Conservation (phyloP, 2,888 invertebrate species). For the Corythucha ciliata region DNA sequence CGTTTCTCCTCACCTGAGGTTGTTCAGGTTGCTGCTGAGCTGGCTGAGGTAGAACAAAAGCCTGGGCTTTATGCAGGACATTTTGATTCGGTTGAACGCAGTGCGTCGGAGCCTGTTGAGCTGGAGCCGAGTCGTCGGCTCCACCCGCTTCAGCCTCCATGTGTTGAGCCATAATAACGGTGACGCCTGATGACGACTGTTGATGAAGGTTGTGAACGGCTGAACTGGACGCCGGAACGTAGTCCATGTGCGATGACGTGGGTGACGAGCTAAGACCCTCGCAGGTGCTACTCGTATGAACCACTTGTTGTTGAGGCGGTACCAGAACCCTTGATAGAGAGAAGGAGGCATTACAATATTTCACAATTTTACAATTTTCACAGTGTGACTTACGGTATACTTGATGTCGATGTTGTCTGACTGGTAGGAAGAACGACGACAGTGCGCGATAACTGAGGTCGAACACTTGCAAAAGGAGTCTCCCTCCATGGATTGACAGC, state of each 20-base stretch:
- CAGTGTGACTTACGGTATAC: constrained; percentile 31
- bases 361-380: background rate
- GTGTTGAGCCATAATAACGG: constrained; percentile 37
- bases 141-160: constrained; percentile 45
- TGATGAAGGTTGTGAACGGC: constrained; percentile 46
- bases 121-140: constrained; percentile 29
- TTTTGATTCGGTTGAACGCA: constrained; percentile 34
- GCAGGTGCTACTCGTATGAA: constrained; percentile 43
- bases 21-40: constrained; percentile 37
- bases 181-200: constrained; percentile 44
- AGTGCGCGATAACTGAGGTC: constrained; percentile 74
- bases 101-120: constrained; percentile 30
- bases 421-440: constrained; percentile 70
- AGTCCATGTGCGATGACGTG: constrained; percentile 67
- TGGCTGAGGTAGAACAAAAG: constrained; percentile 38
- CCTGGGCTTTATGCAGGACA: constrained; percentile 33
- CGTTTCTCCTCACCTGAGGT: constrained; percentile 15
- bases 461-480: constrained; percentile 82
- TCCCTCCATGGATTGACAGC: constrained; percentile 60
- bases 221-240: constrained; percentile 77
- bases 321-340: constrained; percentile 28
- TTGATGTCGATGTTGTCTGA: constrained; percentile 33
- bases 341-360: background rate
- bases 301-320: constrained; percentile 34
- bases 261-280: constrained; percentile 58